These are phyloP conservation scores for Drosophila demipolita DNA, from an alignment of 2,888 invertebrate species.

Conservation along the genomic window DNA sequence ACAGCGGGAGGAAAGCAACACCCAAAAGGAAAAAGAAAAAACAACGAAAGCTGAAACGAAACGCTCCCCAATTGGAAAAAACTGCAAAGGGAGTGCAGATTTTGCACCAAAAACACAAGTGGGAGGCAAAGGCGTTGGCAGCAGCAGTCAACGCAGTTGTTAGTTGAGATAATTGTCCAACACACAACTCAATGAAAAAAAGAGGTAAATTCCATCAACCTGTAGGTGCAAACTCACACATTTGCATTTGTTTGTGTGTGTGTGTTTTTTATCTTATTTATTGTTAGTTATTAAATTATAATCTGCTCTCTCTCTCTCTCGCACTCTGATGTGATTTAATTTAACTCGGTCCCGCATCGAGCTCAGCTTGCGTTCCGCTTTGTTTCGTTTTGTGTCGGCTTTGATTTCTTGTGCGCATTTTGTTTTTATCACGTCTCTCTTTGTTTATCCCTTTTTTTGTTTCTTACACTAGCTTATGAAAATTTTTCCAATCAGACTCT, in stretches of 20 bases:
- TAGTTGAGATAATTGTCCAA: conserved; percentile 67
- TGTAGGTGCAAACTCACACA: conserved; percentile 44
- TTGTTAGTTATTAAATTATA: conserved; percentile 36
- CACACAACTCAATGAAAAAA: conserved; percentile 57
- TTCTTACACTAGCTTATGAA: conserved; percentile 12
- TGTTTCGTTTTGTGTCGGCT: conserved; percentile 30
- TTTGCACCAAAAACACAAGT: conserved; percentile 33
- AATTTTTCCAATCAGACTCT: conserved; percentile 24
- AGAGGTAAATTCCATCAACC: conserved; percentile 68
- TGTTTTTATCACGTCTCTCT: conserved; percentile 47
- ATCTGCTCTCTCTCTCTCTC: conserved; percentile 19
- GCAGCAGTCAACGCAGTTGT: conserved; percentile 47
- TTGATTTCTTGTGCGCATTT: conserved; percentile 37
- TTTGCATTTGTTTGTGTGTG: conserved; percentile 11
- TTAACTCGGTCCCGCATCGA: conserved; percentile 59
- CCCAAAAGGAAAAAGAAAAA: conserved; percentile 38
- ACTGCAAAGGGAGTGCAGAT: conserved; percentile 61
- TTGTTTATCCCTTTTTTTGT: conserved; percentile 38
- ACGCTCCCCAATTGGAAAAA: conserved; percentile 55
- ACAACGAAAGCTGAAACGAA: conserved; percentile 45
- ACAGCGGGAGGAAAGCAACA: conserved; percentile 57
- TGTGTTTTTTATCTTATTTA: conserved; percentile 21
- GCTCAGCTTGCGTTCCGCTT: conserved; percentile 66
- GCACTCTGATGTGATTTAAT: conserved; percentile 54
- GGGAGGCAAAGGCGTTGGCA: conserved; percentile 46